phyloP scores from a whole-genome alignment of 2,888 invertebrate genomes.

The Stenodema calcarata region DNA sequence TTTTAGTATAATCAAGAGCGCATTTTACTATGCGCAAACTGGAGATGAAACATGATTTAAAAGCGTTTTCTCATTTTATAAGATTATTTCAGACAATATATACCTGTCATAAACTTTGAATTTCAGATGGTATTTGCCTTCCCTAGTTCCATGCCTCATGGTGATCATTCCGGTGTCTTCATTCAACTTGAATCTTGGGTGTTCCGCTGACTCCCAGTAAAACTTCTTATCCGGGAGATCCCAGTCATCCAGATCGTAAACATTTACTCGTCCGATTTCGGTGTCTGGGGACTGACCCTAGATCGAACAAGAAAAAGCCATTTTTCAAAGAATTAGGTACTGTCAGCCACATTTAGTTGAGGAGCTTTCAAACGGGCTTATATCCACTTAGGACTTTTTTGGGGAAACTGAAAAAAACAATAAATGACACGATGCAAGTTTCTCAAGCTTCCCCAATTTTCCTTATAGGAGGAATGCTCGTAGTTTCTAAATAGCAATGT shows the following conservation, averaged over 20 bases:
- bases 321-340: too few relatives aligned
- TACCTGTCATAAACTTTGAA: constrained; percentile 50
- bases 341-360: too few relatives aligned
- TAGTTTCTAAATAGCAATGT: too few relatives aligned
- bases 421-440: too few relatives aligned
- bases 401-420: too few relatives aligned
- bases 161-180: constrained; percentile 94
- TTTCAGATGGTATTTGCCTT: constrained; percentile 79
- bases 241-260: constrained; percentile 98
- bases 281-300: constrained; percentile 87
- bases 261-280: constrained; percentile 93
- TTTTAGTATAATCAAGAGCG: too few relatives aligned
- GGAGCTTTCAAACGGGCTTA: too few relatives aligned
- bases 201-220: constrained; percentile 88
- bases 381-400: too few relatives aligned
- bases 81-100: too few relatives aligned
- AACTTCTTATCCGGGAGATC: constrained; percentile 97
- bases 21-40: too few relatives aligned
- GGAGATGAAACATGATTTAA: constrained; percentile 58
- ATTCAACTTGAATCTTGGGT: constrained; percentile 86
- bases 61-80: background rate
- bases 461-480: too few relatives aligned
- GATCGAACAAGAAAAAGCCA: background rate
- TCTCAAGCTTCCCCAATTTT: too few relatives aligned
- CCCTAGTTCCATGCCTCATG: constrained; percentile 90